Conservation (phyloP, 2,797 vertebrate species). For the Cygnus olor region DNA sequence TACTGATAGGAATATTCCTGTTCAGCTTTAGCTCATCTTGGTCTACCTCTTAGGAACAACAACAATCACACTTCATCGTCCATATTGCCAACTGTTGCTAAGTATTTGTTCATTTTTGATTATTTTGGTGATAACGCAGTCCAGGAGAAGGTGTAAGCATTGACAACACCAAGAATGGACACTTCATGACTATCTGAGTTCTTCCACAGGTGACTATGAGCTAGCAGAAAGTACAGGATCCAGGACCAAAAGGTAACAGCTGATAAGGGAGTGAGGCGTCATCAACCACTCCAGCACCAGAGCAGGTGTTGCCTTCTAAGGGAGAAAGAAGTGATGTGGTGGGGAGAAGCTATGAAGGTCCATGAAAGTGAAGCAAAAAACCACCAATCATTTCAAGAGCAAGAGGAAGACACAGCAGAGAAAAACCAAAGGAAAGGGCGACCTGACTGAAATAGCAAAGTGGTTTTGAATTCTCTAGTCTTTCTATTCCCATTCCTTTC, state of each 20-base stretch:
- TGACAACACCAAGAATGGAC: neutral
- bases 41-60: neutral
- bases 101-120: neutral
- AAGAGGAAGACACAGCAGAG: neutral
- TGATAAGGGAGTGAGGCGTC: neutral
- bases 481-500: neutral
- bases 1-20: neutral
- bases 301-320: neutral
- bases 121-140: neutral
- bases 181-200: neutral
- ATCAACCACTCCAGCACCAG: neutral
- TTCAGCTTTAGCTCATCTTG: neutral
- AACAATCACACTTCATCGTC: neutral
- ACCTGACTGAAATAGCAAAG: neutral
- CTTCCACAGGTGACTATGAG: neutral
- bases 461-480: neutral
- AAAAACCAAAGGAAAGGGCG: neutral
- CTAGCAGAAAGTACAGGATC: neutral
- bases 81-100: neutral
- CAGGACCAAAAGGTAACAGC: neutral
- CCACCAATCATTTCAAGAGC: neutral
- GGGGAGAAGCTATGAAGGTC: neutral
- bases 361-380: neutral
- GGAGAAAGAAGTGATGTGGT: accelerated
- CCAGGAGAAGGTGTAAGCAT: neutral